Evolutionary conservation across 2,888 invertebrate species (phyloP).

Genomic region (Ypsolopha scabrella): DNA sequence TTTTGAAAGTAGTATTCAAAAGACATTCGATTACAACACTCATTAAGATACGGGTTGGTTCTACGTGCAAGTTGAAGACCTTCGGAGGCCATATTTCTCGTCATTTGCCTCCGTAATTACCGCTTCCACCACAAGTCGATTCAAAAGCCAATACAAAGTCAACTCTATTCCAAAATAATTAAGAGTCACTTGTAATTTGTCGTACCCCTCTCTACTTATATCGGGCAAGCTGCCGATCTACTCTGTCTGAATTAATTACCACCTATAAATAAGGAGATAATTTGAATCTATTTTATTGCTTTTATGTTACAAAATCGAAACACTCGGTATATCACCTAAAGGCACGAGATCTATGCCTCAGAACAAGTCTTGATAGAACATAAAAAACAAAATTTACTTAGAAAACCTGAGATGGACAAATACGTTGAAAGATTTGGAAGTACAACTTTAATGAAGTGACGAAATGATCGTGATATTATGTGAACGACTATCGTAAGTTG

Average conservation of each 20-base stretch:
- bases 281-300: constrained; percentile 17
- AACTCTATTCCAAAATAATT: too few species aligned
- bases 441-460: too few species aligned
- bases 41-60: constrained; percentile 19
- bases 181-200: too few species aligned
- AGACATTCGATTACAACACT: constrained; percentile 30
- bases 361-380: too few species aligned
- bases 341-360: too few species aligned
- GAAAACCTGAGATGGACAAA: too few species aligned
- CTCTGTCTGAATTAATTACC: constrained; percentile 23
- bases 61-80: constrained; percentile 11
- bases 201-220: neutral
- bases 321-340: too few species aligned
- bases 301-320: neutral
- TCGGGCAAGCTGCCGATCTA: constrained; percentile 8
- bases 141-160: too few species aligned
- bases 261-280: constrained; percentile 25
- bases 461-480: too few species aligned
- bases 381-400: too few species aligned
- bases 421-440: too few species aligned
- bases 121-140: neutral
- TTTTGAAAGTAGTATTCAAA: constrained; percentile 19
- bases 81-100: constrained; percentile 21
- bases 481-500: too few species aligned
- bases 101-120: constrained; percentile 19